Base-by-base conservation (phyloP, 2,113 vertebrate species). In the Chroicocephalus ridibundus region DNA sequence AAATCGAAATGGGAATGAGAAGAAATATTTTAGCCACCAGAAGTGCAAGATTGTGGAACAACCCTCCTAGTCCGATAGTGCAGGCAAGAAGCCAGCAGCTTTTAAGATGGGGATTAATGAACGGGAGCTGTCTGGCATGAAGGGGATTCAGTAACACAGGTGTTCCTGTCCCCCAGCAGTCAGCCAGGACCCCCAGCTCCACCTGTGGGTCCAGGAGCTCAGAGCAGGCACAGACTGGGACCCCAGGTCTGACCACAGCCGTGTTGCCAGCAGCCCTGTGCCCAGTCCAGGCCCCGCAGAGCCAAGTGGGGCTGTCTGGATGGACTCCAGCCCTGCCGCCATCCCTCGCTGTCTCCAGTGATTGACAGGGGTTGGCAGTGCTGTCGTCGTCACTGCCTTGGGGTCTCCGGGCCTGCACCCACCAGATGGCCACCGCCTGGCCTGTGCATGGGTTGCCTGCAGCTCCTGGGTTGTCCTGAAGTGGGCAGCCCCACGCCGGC, bases 201-300 rank as follows among this genome's bases (percentile, higher is more conserved):
- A 57, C 34, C 6, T n/a, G 25, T 1, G 0, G 16, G 25, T 65
- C 17, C 60, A 38, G 54, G 26, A 74, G 61, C 60, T 76, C 22
- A 44, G 44, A 51, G 15, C 15, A 76, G 21, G 49, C 34, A 16
- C 31, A 72, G 64, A 13, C 19, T 68, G 49, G 42, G 34, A 34
- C 15, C 29, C 11, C 11, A 27, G 24, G 5, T 40, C 60, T 88
- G 42, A 24, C 4, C 0, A 4, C 2, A 1, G 11, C 26, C 46
- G 12, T 34, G 58, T 32, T 32, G 25, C 25, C 31, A 54, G 26
- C 19, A 70, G 44, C 62, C 36, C 42, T 60, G n/a, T 5, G 26
- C 40, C 27, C 54, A 68, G 32, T 36, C 27, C 18, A 24, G 44
- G 15, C 27, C 5, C 51, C 1, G 0, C 17, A 70, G 58, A 66